phyloP scores from a whole-genome alignment of 2,113 vertebrate species.

The Anoura caudifer region DNA sequence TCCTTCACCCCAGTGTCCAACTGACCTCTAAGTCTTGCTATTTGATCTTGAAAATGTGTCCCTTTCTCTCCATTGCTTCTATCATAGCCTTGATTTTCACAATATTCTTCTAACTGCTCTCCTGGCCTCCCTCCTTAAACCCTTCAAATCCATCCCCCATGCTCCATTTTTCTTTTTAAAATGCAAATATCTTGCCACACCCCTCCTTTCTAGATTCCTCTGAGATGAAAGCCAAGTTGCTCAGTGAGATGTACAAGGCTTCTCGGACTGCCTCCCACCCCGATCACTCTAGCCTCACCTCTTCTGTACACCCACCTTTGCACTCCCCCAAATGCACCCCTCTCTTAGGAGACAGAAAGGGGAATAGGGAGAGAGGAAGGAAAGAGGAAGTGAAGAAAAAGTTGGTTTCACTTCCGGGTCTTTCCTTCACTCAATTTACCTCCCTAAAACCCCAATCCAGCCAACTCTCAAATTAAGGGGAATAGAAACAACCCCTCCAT shows the following conservation, averaged over 20 bases:
- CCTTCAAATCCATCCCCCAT: background rate
- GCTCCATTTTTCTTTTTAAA: conserved; percentile 16
- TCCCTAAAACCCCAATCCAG: background rate
- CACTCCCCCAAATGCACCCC: background rate
- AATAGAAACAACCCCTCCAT: background rate
- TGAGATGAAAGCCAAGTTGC: conserved; percentile 53
- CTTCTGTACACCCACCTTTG: background rate
- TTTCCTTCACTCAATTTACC: background rate
- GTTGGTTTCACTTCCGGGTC: background rate
- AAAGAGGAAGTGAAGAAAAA: background rate
- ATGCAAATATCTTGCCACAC: background rate
- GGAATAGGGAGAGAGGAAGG: background rate
- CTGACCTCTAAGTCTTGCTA: background rate
- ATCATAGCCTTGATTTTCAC: background rate
- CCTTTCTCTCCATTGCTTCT: background rate
- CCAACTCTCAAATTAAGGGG: background rate
- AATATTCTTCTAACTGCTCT: background rate
- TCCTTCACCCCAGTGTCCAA: background rate
- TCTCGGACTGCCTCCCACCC: background rate
- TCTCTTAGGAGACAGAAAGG: background rate
- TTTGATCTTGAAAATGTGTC: background rate
- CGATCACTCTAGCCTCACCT: background rate
- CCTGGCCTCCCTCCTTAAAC: background rate
- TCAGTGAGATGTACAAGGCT: background rate
- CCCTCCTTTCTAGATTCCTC: conserved; percentile 13